A percentile compares a stretch with the other conserved stretches of the same genome.
phyloP scores from a whole-genome alignment of 2,888 invertebrate species.

The Unio pictorum region DNA sequence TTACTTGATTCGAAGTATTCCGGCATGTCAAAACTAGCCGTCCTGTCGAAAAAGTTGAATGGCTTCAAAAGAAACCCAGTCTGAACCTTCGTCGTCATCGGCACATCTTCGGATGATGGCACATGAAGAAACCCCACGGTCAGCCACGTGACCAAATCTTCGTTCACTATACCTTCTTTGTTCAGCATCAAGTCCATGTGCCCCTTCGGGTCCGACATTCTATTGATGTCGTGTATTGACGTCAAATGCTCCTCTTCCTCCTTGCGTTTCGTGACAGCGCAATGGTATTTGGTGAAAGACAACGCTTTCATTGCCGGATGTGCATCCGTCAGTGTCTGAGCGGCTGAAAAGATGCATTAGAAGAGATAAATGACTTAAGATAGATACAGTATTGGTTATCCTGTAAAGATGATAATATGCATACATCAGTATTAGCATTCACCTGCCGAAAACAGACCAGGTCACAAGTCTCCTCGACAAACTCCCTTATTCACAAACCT shows the following conservation, averaged over 20 bases:
- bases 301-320: slow-evolving; percentile 37
- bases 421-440: too few species aligned
- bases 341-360: too few species aligned
- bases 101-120: slow-evolving; percentile 30
- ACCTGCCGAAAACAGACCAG: too few species aligned
- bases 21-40: slow-evolving; percentile 26
- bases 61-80: slow-evolving; percentile 28
- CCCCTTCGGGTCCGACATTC: slow-evolving; percentile 11
- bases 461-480: too few species aligned
- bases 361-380: too few species aligned
- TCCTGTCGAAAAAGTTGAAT: slow-evolving; percentile 28
- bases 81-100: slow-evolving; percentile 25
- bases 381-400: too few species aligned
- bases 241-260: slow-evolving; percentile 40
- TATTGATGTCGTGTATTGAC: slow-evolving; percentile 19
- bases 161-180: slow-evolving; percentile 23
- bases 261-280: slow-evolving; percentile 43
- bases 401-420: too few species aligned
- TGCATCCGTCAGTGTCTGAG: slow-evolving; percentile 20
- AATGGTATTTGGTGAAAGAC: slow-evolving; percentile 48
- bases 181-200: slow-evolving; percentile 24
- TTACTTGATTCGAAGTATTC: too few species aligned
- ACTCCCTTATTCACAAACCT: too few species aligned
- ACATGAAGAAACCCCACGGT: slow-evolving; percentile 30
- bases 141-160: slow-evolving; percentile 29